phyloP scores from a whole-genome alignment of 1,140 invertebrate species.

The Ylistrum balloti region DNA sequence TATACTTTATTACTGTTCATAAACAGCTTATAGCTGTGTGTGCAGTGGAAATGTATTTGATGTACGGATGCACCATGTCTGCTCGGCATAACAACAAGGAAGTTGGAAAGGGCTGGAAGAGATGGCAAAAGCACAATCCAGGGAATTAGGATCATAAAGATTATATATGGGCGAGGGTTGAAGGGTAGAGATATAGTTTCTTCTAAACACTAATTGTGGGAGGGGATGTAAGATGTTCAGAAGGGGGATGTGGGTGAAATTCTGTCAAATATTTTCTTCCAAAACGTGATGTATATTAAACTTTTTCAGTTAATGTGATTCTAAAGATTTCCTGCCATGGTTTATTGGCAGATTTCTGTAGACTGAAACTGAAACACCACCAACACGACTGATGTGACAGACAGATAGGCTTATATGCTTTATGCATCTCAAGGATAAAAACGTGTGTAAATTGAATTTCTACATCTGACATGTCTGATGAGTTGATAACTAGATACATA shows the following conservation, averaged over 20 bases:
- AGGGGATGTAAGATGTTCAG: not conserved
- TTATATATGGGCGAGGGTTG: no score
- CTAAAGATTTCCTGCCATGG: not conserved
- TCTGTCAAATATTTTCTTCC: not conserved
- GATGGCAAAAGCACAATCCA: no score
- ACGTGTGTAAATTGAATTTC: not conserved
- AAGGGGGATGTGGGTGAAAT: not conserved
- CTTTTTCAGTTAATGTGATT: not conserved
- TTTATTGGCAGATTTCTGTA: not conserved
- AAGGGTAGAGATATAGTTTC: no score
- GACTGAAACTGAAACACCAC: not conserved
- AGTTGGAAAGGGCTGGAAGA: no score
- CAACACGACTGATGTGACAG: not conserved
- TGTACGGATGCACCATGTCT: not conserved
- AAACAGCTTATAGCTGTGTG: not conserved
- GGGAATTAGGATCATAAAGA: no score
- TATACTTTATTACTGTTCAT: not conserved
- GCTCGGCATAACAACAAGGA: no score
- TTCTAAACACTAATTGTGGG: not conserved
- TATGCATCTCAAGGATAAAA: not conserved
- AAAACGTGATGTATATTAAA: not conserved
- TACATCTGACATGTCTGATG: not conserved
- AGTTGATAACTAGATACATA: not conserved
- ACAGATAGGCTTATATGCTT: not conserved
- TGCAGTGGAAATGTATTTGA: not conserved